Conservation (phyloP, 2,797 vertebrate genomes). For the Spizella passerina region DNA sequence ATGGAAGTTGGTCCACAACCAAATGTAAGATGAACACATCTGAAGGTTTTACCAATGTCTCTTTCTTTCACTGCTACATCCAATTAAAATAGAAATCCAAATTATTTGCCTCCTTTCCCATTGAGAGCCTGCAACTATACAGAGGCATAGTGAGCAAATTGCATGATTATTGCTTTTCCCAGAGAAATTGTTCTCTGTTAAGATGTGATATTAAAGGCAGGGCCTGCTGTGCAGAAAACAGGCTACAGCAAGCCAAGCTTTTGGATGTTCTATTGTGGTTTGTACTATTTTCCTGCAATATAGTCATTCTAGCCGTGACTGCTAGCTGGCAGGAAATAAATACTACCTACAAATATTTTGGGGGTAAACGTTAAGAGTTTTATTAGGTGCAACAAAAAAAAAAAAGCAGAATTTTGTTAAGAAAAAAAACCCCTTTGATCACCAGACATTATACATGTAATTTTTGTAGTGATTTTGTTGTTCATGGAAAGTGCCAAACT, state of each 20-base stretch:
- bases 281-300: background rate
- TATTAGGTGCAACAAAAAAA: background rate
- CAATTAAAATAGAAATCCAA: constrained; percentile 42
- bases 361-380: background rate
- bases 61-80: background rate
- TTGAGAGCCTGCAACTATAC: background rate
- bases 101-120: background rate
- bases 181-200: constrained; percentile 57
- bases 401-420: background rate
- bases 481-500: background rate
- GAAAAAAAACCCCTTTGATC: background rate
- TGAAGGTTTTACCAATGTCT: background rate
- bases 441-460: background rate
- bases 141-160: constrained; percentile 15
- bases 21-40: background rate
- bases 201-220: constrained; percentile 51
- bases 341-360: background rate
- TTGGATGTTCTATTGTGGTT: constrained; percentile 23
- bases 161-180: constrained; percentile 47
- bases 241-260: constrained; percentile 20
- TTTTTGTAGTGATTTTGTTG: background rate
- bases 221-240: constrained; percentile 63
- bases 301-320: background rate
- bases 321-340: background rate
- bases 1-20: background rate